Evolutionary conservation across 2,888 invertebrate species (phyloP), one percentile per base, ranked within the genome.

Genomic region (Synanthedon vespiformis): DNA sequence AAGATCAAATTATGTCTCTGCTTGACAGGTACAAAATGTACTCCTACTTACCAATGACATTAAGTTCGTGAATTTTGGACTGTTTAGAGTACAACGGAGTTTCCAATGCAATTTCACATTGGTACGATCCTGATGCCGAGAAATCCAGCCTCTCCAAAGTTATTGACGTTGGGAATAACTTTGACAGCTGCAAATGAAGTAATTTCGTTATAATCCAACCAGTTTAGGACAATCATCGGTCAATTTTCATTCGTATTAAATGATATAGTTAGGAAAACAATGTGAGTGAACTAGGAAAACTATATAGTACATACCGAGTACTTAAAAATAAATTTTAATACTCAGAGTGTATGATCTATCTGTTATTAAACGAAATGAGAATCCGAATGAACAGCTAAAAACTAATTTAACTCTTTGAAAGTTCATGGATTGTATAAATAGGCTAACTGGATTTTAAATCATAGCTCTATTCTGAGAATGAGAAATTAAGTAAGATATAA

Each of bases 81-180:
- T 92, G 90, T 85, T 94, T 94, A 44, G 93, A 94, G 79, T 93
- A 95, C 67, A 95, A 91, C 57, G 95, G 94, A 51, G 93, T 91
- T 70, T 94, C 92, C 68, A 93, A 90, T 53, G 95, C 93, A 27
- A 95, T 94, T 71, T 93, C 93, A 72, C 95, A 95, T 55, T 91
- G 92, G 80, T 95, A 96, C 52, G 90, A 88, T 27, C 95, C 95
- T 12, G 93, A 91, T 49, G 94, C 93, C 53, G 92, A 89, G 79
- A 94, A 94, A 73, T 94, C 92, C 69, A 95, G 87, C 72, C 90
- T 89, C 64, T 92, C 91, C 63, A 95, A 80, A 58, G 91, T 90
- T 64, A 94, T 70, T 8, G 81, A 76, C 40, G 83, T 88, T 1
- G 85, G 80, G 22, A 79, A 71, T 56, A 85, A 60, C 60, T 75